phyloP scores from a whole-genome alignment of 2,888 invertebrate species.

The Lithophane semibrunnea region DNA sequence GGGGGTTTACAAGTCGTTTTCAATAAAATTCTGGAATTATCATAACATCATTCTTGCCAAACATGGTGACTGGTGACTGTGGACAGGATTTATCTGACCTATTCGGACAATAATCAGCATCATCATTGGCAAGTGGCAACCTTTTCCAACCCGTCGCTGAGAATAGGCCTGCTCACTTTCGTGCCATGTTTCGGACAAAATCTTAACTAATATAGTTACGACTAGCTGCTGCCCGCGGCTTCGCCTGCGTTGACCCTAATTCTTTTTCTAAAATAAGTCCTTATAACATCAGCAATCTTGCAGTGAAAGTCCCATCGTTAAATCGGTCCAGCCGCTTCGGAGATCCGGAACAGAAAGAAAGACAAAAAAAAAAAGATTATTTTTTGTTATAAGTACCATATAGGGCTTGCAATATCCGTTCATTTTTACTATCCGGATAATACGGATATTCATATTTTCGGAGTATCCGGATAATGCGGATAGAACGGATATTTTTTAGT shows the following conservation, averaged over 20 bases:
- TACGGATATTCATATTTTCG: too few species aligned
- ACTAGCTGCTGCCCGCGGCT: too few species aligned
- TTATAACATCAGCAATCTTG: too few species aligned
- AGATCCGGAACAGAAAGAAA: neutral
- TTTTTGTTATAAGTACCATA: too few species aligned
- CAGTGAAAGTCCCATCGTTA: neutral
- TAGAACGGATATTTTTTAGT: too few species aligned
- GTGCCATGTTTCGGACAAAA: neutral
- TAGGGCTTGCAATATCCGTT: too few species aligned
- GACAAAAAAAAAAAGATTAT: too few species aligned
- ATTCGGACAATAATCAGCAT: neutral
- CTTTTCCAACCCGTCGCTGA: neutral
- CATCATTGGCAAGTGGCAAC: neutral
- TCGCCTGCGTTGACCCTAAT: too few species aligned
- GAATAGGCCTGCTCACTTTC: neutral
- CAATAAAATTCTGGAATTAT: neutral
- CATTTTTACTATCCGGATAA: too few species aligned
- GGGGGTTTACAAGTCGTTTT: neutral
- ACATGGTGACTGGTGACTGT: neutral
- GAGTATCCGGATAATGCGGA: too few species aligned
- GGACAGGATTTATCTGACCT: neutral
- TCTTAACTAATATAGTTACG: neutral
- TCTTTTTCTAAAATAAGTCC: neutral
- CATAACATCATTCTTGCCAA: neutral
- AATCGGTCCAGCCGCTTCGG: neutral